Conservation (phyloP, 2,113 vertebrate genomes). For the Carettochelys insculpta region DNA sequence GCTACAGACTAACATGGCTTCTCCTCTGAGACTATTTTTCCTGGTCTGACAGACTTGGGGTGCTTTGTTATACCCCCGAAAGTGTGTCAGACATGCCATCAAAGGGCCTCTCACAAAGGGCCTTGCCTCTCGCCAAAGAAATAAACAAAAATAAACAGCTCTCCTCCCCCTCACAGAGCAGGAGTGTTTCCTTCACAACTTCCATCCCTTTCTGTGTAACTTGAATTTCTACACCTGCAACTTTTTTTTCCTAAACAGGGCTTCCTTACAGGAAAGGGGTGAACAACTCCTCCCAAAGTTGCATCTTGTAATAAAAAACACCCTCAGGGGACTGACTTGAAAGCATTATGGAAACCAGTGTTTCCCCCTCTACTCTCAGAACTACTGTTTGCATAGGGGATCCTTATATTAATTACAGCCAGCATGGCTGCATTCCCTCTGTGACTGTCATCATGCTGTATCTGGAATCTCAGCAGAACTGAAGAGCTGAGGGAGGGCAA, state of each 20-base stretch:
- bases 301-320: not conserved
- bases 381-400: slow-evolving; percentile 1
- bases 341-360: not conserved
- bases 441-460: not conserved
- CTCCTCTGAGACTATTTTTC: no score
- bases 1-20: no score
- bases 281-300: not conserved
- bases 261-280: not conserved
- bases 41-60: slow-evolving; percentile 46
- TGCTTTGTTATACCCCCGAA: slow-evolving; percentile 9
- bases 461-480: not conserved
- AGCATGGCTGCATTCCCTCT: not conserved
- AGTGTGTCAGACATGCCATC: not conserved
- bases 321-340: not conserved
- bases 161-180: not conserved
- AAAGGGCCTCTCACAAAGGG: slow-evolving; percentile 46
- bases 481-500: not conserved
- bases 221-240: not conserved
- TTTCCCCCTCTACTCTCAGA: not conserved
- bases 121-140: slow-evolving; percentile 54
- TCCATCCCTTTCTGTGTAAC: not conserved
- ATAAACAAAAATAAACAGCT: slow-evolving; percentile 56
- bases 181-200: not conserved
- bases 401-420: not conserved
- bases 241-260: not conserved